These are phyloP conservation scores for Micrasema minimum DNA, from an alignment of 1,140 invertebrate genomes.

Conservation along the genomic window DNA sequence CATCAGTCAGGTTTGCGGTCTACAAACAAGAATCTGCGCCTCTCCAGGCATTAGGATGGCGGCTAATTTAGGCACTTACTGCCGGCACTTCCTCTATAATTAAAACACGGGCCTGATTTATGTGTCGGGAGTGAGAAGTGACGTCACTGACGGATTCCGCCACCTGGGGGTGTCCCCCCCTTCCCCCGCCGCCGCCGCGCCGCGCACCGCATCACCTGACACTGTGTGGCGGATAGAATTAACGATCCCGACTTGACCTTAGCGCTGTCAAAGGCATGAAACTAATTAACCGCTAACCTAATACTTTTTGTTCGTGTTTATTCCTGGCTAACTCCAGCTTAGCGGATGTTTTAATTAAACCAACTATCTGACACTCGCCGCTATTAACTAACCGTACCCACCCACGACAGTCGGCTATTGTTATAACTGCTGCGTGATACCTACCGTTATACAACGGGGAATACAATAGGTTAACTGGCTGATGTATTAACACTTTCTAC, in stretches of 20 bases:
- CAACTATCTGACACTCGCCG: not conserved
- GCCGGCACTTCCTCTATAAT: slow-evolving; percentile 1
- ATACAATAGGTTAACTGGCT: too few species aligned
- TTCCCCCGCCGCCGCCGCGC: not conserved
- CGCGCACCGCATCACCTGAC: not conserved
- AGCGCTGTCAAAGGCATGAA: slow-evolving; percentile 21
- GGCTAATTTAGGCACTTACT: not conserved
- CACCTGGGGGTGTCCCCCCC: not conserved
- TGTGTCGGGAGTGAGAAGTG: not conserved
- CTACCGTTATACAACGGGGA: not conserved
- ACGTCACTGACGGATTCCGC: not conserved
- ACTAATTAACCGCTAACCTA: slow-evolving; percentile 18
- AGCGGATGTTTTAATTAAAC: not conserved
- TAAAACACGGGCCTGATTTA: not conserved
- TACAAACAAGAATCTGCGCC: too few species aligned
- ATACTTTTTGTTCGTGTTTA: not conserved
- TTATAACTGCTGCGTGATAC: not conserved
- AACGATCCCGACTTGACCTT: slow-evolving; percentile 25
- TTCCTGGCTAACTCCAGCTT: not conserved
- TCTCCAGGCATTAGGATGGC: not conserved
- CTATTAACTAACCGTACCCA: too few species aligned
- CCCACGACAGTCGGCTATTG: too few species aligned
- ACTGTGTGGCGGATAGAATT: not conserved
- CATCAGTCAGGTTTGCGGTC: too few species aligned
- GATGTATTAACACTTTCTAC: too few species aligned